Base-by-base conservation (phyloP, 2,113 vertebrate genomes). In the Phyllopteryx taeniolatus region DNA sequence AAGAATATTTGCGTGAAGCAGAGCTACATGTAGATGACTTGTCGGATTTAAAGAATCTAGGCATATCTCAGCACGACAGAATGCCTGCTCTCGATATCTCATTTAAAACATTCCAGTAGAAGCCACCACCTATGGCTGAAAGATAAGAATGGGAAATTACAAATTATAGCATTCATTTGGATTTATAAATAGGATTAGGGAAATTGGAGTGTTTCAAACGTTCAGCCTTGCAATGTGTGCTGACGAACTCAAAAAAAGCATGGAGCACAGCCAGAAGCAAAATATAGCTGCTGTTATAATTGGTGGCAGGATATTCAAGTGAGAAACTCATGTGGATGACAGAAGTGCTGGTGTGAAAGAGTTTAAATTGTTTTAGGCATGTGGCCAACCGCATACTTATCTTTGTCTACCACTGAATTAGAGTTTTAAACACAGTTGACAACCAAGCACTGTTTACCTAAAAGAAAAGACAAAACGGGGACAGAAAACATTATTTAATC, bases 161-260 rank as follows among this genome's bases (percentile, higher is more conserved):
- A 88, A 82, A 85, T 90, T 85, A 88, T 79, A 82, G 77, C 82
- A 84, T 80, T 79, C 73, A 73, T 77, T 79, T 0, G 79, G 81
- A 83, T 89, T 87, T 87, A 53, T 60, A 81, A 87, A 86, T 75
- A 79, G 87, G 87, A 87, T 89, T 89, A 83, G 64, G 73, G 65
- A 84, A 88, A 87, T 87, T 83, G 84, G 82, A 79, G 74, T 72
- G 5, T 81, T 75, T 78, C 47, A 43, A 59, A 67, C 71, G 69
- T 68, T 78, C 72, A 65, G 81, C 67, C 62, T 66, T n/a, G 31
- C 69, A 70, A 53, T 44, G 57, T 72, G 72, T 22, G 51, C 67
- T 43, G 53, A 74, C 60, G 71, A 51, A 71, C 64, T 42, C 66
- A 47, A 66, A 66, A 73, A 69, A 44, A 63, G 20, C 61, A 12